Evolutionary conservation across 92 coral and sea anemone species (phyloP).

Genomic region (Hydrozoanthus gracilis): DNA sequence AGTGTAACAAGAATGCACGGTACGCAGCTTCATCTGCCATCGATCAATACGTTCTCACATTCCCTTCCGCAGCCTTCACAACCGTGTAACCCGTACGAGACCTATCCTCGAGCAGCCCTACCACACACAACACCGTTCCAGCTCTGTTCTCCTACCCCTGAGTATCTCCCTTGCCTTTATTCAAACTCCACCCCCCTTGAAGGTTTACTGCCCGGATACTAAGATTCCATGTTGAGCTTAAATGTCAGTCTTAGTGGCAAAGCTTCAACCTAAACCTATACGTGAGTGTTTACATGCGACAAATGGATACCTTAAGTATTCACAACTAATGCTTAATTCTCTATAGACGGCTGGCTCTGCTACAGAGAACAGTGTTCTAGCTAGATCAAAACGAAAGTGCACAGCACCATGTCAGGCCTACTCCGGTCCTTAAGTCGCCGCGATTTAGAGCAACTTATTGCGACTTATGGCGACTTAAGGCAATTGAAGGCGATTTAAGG

Average conservation of each 20-base stretch:
- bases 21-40: constrained; percentile 34
- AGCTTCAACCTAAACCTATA: no score
- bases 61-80: constrained; percentile 31
- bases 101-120: constrained; percentile 27
- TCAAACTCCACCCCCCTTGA: constrained; percentile 21
- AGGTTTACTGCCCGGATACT: constrained; percentile 38
- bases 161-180: constrained; percentile 30
- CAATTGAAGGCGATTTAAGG: no score
- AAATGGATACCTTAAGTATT: no score
- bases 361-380: no score
- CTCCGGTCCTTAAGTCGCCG: no score
- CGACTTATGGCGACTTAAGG: no score
- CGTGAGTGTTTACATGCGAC: no score
- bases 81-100: constrained; percentile 26
- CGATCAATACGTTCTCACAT: constrained; percentile 30
- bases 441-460: no score
- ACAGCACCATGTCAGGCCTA: no score
- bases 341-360: no score
- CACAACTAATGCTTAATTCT: no score
- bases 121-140: constrained; percentile 33
- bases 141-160: constrained; percentile 30
- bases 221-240: neutral
- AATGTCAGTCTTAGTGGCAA: neutral
- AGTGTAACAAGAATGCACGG: constrained; percentile 32
- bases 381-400: no score